Evolutionary conservation across 1,140 invertebrate genomes (phyloP).

Genomic region (Delia radicum): DNA sequence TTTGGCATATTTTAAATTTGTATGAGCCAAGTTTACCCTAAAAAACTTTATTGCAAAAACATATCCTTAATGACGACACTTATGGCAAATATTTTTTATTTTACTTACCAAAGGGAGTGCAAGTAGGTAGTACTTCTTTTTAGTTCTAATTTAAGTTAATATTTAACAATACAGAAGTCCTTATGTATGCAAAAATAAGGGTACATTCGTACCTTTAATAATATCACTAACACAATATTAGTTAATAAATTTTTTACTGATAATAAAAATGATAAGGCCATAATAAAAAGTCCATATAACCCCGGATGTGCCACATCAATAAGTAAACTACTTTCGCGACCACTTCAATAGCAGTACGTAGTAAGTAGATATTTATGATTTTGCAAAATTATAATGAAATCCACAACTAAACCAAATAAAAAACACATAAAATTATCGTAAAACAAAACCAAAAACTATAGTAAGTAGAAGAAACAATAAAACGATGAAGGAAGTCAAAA

Average conservation of each 20-base stretch:
- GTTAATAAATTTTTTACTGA: background rate
- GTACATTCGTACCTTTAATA: background rate
- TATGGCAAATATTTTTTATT: too few relatives aligned
- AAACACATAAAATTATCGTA: slow-evolving; percentile 10
- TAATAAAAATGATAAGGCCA: background rate
- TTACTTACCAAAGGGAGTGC: too few relatives aligned
- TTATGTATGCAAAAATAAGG: too few relatives aligned
- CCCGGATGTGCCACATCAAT: too few relatives aligned
- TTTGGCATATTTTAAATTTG: too few relatives aligned
- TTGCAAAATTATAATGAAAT: slow-evolving; percentile 2
- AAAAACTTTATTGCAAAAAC: too few relatives aligned
- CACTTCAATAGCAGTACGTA: background rate
- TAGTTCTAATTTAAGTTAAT: too few relatives aligned
- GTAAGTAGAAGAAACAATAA: background rate
- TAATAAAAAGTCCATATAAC: background rate
- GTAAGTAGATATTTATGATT: background rate
- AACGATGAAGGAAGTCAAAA: slow-evolving; percentile 11
- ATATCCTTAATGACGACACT: too few relatives aligned
- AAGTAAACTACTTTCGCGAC: background rate
- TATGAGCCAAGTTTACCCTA: too few relatives aligned
- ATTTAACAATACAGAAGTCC: too few relatives aligned
- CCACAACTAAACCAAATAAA: background rate
- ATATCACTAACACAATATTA: background rate
- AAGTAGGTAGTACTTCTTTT: too few relatives aligned
- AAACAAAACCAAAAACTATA: background rate